Evolutionary conservation across 2,797 vertebrate genomes (phyloP), one percentile per base, ranked within the genome.

Genomic region (Valencia hispanica): DNA sequence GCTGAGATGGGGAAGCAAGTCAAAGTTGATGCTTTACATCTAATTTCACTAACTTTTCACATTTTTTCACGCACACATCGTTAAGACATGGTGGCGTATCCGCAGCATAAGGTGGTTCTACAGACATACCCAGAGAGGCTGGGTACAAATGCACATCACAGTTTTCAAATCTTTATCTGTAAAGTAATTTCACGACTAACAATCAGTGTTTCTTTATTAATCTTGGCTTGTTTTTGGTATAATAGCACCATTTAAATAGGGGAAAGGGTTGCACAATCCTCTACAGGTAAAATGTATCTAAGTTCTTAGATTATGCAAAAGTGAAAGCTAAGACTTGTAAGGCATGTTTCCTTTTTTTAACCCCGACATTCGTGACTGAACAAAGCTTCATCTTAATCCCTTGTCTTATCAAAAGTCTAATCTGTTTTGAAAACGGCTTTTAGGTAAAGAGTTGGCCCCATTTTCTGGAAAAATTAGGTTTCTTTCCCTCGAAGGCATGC

Each of bases 401-500:
- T 4, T 50, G 3, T 75, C 66, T 79, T 71, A 77, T 70, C 59
- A 6, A 22, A 68, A 70, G 55, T 66, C 75, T 68, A 77, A 25
- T 45, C 71, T 55, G 59, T 25, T 53, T 41, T 34, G 30, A 43
- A 53, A 70, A 50, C 61, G 30, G 25, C 55, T 72, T 70, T 39
- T 68, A 79, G 72, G 70, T 84, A 50, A 9, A 59, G 48, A 25
- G 65, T 79, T 74, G 77, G 57, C 78, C 30, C 50, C 65, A 45
- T 43, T 72, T 30, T 20, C 14, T 5, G 47, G 55, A 73, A 75
- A 79, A 8, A 22, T 34, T 22, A 63, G 50, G 30, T 18, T 75
- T 55, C 41, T 78, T 83, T 63, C 41, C 73, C 63, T 72, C 12
- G 22, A 57, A 80, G 71, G 20, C 18, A 68, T 68, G 70, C 27